phyloP scores from a whole-genome alignment of 2,113 vertebrate species.

The Bubo bubo region DNA sequence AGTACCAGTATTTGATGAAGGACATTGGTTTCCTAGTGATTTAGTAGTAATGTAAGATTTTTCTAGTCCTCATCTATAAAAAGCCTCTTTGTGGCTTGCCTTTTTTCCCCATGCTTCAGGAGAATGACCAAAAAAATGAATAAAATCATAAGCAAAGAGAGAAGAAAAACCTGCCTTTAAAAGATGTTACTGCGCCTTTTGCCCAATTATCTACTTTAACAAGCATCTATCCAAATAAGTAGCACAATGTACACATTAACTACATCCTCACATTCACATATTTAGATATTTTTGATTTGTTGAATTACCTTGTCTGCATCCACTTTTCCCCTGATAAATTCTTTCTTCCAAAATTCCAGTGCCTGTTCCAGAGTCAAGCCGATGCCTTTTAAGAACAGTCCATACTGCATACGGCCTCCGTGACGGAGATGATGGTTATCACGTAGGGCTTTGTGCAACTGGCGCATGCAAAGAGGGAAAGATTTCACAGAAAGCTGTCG shows the following conservation, averaged over 20 bases:
- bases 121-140: background rate
- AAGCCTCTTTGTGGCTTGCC: background rate
- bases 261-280: background rate
- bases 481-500: conserved; percentile 88
- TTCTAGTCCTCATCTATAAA: background rate
- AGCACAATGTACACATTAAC: background rate
- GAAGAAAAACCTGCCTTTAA: background rate
- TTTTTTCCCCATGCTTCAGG: background rate
- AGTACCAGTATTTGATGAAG: background rate
- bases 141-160: background rate
- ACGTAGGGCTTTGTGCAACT: conserved; percentile 87
- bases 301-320: conserved; percentile 92
- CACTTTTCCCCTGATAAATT: conserved; percentile 92
- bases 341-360: conserved; percentile 93
- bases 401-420: conserved; percentile 95
- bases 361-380: conserved; percentile 94
- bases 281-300: background rate
- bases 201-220: background rate
- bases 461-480: conserved; percentile 93
- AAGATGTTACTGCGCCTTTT: background rate
- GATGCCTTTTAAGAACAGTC: conserved; percentile 95
- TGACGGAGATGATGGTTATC: conserved; percentile 95
- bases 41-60: background rate
- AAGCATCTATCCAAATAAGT: background rate
- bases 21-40: background rate